Conservation (phyloP, 2,888 invertebrate species). For the Noctua pronuba region DNA sequence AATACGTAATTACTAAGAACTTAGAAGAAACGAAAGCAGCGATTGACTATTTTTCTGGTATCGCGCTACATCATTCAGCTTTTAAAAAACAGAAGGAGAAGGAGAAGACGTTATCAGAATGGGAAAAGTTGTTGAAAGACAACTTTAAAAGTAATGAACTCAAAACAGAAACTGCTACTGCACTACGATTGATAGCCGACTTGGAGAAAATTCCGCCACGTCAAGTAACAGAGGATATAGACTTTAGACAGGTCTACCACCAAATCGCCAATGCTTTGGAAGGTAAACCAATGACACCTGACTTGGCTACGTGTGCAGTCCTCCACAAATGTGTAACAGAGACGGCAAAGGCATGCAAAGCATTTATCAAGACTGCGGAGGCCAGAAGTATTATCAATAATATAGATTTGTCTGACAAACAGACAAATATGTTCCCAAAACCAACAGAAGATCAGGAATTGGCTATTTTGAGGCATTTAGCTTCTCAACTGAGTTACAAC, state of each 20-base stretch:
- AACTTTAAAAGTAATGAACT: conserved; percentile 74
- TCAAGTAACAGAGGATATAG: conserved; percentile 73
- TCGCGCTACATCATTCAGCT: conserved; percentile 63
- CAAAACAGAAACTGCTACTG: conserved; percentile 79
- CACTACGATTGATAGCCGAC: conserved; percentile 82
- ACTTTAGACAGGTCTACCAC: conserved; percentile 81
- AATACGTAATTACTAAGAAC: conserved; percentile 73
- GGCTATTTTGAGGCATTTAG: conserved; percentile 73
- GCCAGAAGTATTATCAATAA: conserved; percentile 70
- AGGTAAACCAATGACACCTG: conserved; percentile 78
- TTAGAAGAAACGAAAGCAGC: conserved; percentile 73
- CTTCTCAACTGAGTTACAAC: conserved; percentile 78
- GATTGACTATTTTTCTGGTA: conserved; percentile 74
- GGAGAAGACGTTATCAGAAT: conserved; percentile 67
- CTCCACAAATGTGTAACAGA: conserved; percentile 76
- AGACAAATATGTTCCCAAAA: conserved; percentile 69
- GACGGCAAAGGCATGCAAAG: conserved; percentile 79
- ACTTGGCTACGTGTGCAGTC: conserved; percentile 69
- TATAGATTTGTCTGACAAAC: conserved; percentile 72
- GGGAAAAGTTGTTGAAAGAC: conserved; percentile 81
- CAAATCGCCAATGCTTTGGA: conserved; percentile 83
- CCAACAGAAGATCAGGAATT: conserved; percentile 74
- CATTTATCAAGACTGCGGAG: conserved; percentile 72
- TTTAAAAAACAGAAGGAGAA: conserved; percentile 27
- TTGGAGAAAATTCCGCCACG: conserved; percentile 79